Evolutionary conservation across 2,113 vertebrate genomes (phyloP), one percentile per base, ranked within the genome.

Genomic region (Brachyhypopomus occidentalis): DNA sequence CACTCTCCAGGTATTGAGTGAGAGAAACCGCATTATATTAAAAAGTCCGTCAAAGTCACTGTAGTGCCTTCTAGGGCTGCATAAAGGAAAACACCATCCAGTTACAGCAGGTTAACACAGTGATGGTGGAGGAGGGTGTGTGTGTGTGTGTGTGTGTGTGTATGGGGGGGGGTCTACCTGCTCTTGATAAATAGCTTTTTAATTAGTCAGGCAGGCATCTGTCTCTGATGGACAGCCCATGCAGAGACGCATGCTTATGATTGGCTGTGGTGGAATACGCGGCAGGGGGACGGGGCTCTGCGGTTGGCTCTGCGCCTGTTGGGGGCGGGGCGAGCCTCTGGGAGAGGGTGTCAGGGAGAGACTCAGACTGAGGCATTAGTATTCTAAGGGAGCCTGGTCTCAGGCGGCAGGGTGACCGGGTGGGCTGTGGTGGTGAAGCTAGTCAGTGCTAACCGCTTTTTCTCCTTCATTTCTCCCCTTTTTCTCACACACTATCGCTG

Each of bases 91-190:
- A 63, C 69, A 74, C 78, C 69, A 38, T 78, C 70, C 72, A 85
- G 84, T 88, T 80, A 82, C 56, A n/a, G 76, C n/a, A 78, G 80
- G 74, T 84, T 75, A 80, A 70, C 71, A 38, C 70, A 69, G 82
- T 27, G 19, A 19, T 48, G 58, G 78, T 59, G n/a, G 30, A 48
- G 55, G 30, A 5, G n/a, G 3, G 20, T 19, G 14, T 14, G 45
- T 38, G 41, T 1, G 1, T 1, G 30, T 30, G 30, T 30, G 30
- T 30, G 30, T 30, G 30, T 30, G n/a, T n/a, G n/a, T n/a, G n/a
- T n/a, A n/a, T n/a, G 41, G 17, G 55, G 22, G 77, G 25, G 7
- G 41, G 19, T 81, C 67, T 67, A 81, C 77, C 77, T 84, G 77
- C 58, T 74, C 75, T 78, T 76, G 75, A 87, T 81, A 74, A 87